Percentiles rank a stretch among this genome's conserved stretches.
These are phyloP conservation scores for Acronicta psi DNA, from an alignment of 2,888 invertebrate genomes.

Conservation along the genomic window DNA sequence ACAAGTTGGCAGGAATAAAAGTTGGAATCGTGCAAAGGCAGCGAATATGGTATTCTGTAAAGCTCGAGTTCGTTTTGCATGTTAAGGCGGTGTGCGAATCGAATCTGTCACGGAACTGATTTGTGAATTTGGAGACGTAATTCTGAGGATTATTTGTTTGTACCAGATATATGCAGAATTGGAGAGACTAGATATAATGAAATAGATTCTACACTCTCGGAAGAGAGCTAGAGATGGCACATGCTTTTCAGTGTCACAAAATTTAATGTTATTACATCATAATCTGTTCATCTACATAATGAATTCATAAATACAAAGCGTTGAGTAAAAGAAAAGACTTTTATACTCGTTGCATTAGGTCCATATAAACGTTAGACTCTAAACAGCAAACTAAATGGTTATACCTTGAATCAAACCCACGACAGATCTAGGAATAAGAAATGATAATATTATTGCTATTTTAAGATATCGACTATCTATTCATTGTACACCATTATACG, in stretches of 20 bases:
- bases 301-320: no score
- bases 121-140: constrained; percentile 40
- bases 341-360: no score
- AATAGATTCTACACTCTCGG: no score
- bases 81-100: constrained; percentile 61
- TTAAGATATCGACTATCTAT: no score
- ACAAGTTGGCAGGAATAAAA: constrained; percentile 70
- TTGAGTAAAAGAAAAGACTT: no score
- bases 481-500: no score
- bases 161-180: not conserved
- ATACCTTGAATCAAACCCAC: constrained; percentile 30
- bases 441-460: constrained; percentile 22
- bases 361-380: no score
- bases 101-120: constrained; percentile 49
- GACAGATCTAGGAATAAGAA: constrained; percentile 24
- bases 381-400: not conserved
- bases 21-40: constrained; percentile 60
- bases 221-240: no score
- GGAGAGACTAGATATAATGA: no score
- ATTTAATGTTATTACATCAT: no score
- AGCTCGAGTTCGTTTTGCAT: constrained; percentile 65
- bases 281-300: no score
- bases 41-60: constrained; percentile 50
- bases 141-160: constrained; percentile 18
- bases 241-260: no score